Percentiles rank a stretch among this genome's conserved stretches.
phyloP scores from a whole-genome alignment of 2,888 invertebrate genomes.

The Mycalesis mineus region DNA sequence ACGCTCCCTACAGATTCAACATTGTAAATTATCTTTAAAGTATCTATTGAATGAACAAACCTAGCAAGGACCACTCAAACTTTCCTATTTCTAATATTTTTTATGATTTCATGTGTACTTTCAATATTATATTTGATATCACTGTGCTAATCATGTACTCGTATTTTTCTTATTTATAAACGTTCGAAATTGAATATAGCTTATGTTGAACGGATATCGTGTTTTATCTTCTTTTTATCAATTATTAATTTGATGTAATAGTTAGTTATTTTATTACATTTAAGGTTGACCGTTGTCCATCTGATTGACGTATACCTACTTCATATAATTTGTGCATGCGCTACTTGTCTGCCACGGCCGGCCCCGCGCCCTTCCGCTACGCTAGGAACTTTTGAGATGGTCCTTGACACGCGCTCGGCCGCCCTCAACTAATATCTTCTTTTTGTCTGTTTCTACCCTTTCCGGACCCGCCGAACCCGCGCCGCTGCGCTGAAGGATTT shows the following conservation, averaged over 20 bases:
- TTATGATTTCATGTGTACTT: conserved; percentile 37
- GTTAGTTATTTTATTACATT: conserved; percentile 59
- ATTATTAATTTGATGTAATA: conserved; percentile 70
- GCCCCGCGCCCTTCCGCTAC: conserved; percentile 38
- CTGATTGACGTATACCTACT: conserved; percentile 51
- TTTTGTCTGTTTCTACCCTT: conserved; percentile 84
- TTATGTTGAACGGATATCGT: conserved; percentile 54
- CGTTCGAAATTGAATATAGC: conserved; percentile 50
- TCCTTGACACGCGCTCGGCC: conserved; percentile 83
- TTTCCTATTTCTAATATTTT: conserved; percentile 75
- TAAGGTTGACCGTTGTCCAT: conserved; percentile 62
- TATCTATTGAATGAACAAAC: conserved; percentile 28
- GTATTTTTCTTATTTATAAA: conserved; percentile 37
- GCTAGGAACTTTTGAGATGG: conserved; percentile 95
- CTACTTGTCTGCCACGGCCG: conserved; percentile 55
- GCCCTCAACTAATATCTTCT: conserved; percentile 81
- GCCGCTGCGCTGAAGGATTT: conserved; percentile 87
- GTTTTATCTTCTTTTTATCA: conserved; percentile 57
- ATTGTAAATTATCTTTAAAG: conserved; percentile 25
- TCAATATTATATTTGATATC: conserved; percentile 31
- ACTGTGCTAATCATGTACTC: conserved; percentile 32
- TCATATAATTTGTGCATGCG: conserved; percentile 60
- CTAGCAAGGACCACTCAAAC: conserved; percentile 89
- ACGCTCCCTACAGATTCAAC: conserved; percentile 31
- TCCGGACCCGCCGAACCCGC: conserved; percentile 83